These are phyloP conservation scores for Lordiphosa mommai DNA, from an alignment of 1,140 invertebrate species.

Conservation along the genomic window DNA sequence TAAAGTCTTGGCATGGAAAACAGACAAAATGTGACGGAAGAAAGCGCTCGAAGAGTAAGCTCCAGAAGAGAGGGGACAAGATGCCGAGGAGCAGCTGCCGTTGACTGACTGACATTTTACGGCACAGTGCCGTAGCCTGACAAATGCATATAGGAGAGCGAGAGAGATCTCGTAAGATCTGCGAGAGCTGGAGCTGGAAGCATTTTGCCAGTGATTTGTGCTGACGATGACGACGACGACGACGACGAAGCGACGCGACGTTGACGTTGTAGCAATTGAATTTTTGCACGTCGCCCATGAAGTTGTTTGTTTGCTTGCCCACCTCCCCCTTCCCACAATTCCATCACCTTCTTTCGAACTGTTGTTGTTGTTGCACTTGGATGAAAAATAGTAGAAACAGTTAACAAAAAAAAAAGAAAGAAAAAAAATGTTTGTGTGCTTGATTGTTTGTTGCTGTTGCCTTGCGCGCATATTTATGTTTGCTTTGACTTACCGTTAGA, in stretches of 20 bases:
- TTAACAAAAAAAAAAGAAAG: conserved; percentile 52
- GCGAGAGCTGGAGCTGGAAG: conserved; percentile 41
- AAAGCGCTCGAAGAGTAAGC: conserved; percentile 43
- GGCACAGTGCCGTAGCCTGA: conserved; percentile 59
- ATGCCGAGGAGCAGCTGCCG: conserved; percentile 8
- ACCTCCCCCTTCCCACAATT: conserved; percentile 25
- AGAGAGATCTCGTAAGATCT: conserved; percentile 43
- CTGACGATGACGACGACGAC: conserved; percentile 36
- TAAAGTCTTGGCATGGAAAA: conserved; percentile 51
- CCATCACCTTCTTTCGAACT: background rate
- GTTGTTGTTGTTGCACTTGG: conserved; percentile 46
- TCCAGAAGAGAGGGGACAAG: background rate
- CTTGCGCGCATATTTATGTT: conserved; percentile 70
- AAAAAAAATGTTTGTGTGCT: conserved; percentile 53
- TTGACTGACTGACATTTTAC: conserved; percentile 72
- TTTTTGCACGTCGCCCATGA: conserved; percentile 78
- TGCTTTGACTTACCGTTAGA: conserved; percentile 74
- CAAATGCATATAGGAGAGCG: conserved; percentile 65
- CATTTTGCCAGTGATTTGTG: conserved; percentile 55
- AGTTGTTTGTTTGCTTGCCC: conserved; percentile 76
- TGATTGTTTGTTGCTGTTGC: conserved; percentile 46
- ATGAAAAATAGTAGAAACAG: conserved; percentile 72
- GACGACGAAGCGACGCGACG: conserved; percentile 25
- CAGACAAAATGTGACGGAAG: conserved; percentile 72
- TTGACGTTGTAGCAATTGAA: conserved; percentile 73